A percentile compares a stretch with the other conserved stretches of the same genome.
phyloP scores from a whole-genome alignment of 2,113 vertebrate species.

The Coracopsis vasa region DNA sequence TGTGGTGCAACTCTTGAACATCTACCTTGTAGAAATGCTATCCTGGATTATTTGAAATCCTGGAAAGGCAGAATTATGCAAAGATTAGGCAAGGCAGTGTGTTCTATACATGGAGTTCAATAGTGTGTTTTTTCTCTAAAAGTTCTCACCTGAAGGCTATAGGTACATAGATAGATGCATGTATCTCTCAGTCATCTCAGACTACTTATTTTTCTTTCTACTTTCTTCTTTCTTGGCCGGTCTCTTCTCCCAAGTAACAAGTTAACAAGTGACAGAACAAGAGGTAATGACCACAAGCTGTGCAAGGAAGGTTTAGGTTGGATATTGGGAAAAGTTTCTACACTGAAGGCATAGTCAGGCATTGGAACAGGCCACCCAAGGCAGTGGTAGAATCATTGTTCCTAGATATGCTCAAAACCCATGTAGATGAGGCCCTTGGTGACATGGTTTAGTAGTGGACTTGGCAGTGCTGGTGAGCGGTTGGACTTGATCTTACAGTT shows the following conservation, averaged over 20 bases:
- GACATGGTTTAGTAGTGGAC: background rate
- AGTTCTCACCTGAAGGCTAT: background rate
- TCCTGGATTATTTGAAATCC: background rate
- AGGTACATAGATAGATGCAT: background rate
- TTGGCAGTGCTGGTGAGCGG: too few species aligned
- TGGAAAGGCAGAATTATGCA: background rate
- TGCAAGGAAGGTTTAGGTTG: background rate
- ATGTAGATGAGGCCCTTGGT: background rate
- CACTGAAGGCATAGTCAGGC: background rate
- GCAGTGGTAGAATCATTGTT: background rate
- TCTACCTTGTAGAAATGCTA: background rate
- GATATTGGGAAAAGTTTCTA: background rate
- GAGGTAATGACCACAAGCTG: background rate
- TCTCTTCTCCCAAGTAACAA: background rate
- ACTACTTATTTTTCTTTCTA: background rate
- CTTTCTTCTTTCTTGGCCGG: background rate
- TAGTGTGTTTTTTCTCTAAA: background rate
- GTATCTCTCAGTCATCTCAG: background rate
- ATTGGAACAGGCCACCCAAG: background rate
- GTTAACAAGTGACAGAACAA: background rate
- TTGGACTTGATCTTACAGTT: background rate
- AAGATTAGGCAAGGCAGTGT: background rate
- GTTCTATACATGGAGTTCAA: background rate
- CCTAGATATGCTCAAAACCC: background rate
- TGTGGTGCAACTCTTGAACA: background rate